These are phyloP conservation scores for Gephyroberyx darwinii DNA, from an alignment of 2,797 vertebrate genomes.

Conservation along the genomic window DNA sequence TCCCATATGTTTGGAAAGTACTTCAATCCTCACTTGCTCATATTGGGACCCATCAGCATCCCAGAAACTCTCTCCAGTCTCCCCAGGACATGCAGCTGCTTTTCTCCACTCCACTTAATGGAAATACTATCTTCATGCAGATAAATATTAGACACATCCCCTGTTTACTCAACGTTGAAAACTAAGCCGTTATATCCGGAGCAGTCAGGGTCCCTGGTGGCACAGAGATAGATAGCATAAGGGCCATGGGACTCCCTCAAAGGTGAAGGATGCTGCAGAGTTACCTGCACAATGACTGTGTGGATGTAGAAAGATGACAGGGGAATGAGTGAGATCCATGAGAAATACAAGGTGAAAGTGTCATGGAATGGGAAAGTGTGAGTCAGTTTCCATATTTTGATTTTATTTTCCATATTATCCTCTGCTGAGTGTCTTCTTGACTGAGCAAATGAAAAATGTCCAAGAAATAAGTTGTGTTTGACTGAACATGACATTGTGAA, in stretches of 20 bases:
- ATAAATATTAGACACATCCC: slow-evolving; percentile 81
- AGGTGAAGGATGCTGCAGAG: slow-evolving; percentile 43
- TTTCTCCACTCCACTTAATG: slow-evolving; percentile 71
- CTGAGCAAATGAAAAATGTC: not conserved
- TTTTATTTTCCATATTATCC: too few relatives aligned
- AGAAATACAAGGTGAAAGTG: slow-evolving; percentile 7
- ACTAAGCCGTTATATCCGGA: slow-evolving; percentile 72
- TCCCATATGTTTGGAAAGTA: slow-evolving; percentile 76
- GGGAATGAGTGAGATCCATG: not conserved
- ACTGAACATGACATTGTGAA: slow-evolving; percentile 4
- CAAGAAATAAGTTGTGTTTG: slow-evolving; percentile 4
- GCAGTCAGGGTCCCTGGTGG: slow-evolving; percentile 60
- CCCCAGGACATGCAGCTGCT: slow-evolving; percentile 77
- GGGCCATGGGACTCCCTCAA: slow-evolving; percentile 63
- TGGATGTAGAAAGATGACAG: slow-evolving; percentile 15
- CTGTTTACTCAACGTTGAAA: slow-evolving; percentile 82
- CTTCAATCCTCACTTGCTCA: slow-evolving; percentile 83
- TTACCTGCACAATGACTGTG: not conserved
- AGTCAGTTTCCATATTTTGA: too few relatives aligned
- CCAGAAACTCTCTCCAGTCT: slow-evolving; percentile 57
- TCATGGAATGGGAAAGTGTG: too few relatives aligned
- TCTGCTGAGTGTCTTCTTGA: not conserved
- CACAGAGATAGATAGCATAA: slow-evolving; percentile 52
- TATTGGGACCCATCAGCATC: slow-evolving; percentile 72
- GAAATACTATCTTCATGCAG: slow-evolving; percentile 79